Conservation (phyloP, 64 coral and sea anemone species). For the Trachythela sp. region DNA sequence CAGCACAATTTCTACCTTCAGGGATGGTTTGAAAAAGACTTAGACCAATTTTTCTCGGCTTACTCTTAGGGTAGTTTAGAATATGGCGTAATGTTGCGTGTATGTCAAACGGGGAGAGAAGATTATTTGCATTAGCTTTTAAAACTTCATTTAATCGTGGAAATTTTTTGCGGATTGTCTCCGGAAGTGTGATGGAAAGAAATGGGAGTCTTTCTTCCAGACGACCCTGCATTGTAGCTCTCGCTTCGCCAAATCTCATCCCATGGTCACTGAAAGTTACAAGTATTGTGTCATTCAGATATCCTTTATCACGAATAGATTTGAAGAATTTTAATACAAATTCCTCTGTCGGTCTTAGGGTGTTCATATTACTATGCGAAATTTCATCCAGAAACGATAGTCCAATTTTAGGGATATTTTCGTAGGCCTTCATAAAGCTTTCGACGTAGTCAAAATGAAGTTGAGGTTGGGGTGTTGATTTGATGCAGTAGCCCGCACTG, state of each 20-base stretch:
- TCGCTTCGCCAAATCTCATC: not conserved
- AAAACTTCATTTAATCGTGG: not conserved
- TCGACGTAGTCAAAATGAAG: constrained; percentile 80
- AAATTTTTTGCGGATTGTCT: not conserved
- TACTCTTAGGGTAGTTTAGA: constrained; percentile 56
- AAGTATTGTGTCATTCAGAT: not conserved
- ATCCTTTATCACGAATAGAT: not conserved
- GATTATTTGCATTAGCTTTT: not conserved
- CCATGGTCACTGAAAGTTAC: not conserved
- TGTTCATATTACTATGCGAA: constrained; percentile 61
- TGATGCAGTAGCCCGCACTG: constrained; percentile 28
- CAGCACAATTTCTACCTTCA: constrained; percentile 55
- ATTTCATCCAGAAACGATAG: constrained; percentile 66
- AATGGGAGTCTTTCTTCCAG: not conserved
- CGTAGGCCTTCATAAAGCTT: constrained; percentile 74
- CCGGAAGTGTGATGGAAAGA: not conserved
- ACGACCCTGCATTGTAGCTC: not conserved
- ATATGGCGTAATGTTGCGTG: constrained; percentile 71
- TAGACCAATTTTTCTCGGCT: constrained; percentile 25
- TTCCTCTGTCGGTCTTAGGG: constrained; percentile 28
- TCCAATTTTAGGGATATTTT: constrained; percentile 63
- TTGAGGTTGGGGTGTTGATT: constrained; percentile 56
- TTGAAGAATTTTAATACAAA: constrained; percentile 31
- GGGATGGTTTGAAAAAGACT: constrained; percentile 63
- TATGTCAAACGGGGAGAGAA: constrained; percentile 91